Evolutionary conservation across 2,797 vertebrate species (phyloP).

Genomic region (Paramormyrops hopkinsi): DNA sequence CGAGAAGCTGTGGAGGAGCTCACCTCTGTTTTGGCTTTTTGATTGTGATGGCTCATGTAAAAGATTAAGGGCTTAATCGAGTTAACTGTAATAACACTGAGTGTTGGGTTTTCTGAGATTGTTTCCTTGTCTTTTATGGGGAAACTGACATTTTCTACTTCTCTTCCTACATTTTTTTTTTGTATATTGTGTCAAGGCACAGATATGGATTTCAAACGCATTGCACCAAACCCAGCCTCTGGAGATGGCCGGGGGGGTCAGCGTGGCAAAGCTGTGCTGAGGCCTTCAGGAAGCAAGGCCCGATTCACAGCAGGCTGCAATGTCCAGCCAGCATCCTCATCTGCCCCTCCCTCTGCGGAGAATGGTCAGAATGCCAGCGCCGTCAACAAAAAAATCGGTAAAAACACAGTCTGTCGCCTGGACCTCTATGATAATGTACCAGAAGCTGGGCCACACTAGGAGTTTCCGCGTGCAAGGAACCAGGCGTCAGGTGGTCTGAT

Average conservation of each 20-base stretch:
- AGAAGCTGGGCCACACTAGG: not conserved
- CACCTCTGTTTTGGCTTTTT: not conserved
- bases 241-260: constrained; percentile 40
- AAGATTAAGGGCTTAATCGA: not conserved
- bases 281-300: constrained; percentile 45
- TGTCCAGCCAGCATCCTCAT: constrained; percentile 12
- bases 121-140: not conserved
- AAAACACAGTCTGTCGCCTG: constrained; percentile 20
- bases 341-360: constrained; percentile 21
- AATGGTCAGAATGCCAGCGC: constrained; percentile 45
- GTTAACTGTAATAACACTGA: not conserved
- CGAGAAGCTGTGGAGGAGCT: not conserved
- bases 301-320: constrained; percentile 42
- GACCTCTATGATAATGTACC: not conserved
- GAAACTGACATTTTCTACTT: not conserved
- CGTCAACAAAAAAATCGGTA: constrained; percentile 59
- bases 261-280: constrained; percentile 43
- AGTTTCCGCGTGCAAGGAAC: not conserved
- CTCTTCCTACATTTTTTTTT: not conserved
- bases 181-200: constrained; percentile 38
- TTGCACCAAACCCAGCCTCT: constrained; percentile 44
- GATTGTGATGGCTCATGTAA: not conserved
- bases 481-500: not conserved
- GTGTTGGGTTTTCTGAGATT: not conserved
- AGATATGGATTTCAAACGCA: constrained; percentile 51